Evolutionary conservation across 1,140 invertebrate species (phyloP).

Genomic region (Nasonia longicornis): DNA sequence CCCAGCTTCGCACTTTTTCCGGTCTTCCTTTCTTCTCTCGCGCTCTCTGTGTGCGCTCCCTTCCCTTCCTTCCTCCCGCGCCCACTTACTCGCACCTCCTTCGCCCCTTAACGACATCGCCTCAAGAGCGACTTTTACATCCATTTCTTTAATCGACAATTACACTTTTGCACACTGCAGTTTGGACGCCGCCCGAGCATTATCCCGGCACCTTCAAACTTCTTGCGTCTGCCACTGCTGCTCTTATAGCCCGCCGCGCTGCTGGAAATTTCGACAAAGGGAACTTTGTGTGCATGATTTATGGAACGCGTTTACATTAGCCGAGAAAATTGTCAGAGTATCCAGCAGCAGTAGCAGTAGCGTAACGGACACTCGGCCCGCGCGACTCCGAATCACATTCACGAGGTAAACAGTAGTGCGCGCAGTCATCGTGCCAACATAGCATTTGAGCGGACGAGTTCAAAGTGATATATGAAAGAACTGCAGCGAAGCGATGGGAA

Average conservation of each 20-base stretch:
- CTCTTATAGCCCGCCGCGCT: neutral
- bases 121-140: slow-evolving; percentile 1
- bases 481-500: too few relatives aligned
- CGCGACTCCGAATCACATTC: neutral
- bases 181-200: neutral
- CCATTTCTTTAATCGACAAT: slow-evolving; percentile 1
- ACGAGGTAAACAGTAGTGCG: too few relatives aligned
- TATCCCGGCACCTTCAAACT: neutral
- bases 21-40: neutral
- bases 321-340: neutral
- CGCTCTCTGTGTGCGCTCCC: neutral
- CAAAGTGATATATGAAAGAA: too few relatives aligned
- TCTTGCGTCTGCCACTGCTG: neutral
- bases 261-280: neutral
- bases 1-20: neutral
- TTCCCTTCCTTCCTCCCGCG: neutral
- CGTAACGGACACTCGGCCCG: neutral
- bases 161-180: neutral
- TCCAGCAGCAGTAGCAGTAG: neutral
- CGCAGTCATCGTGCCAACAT: too few relatives aligned
- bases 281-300: neutral
- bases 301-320: neutral
- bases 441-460: too few relatives aligned
- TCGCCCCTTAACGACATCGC: neutral
- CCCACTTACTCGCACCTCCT: neutral